These are phyloP conservation scores for Melieria crassipennis DNA, from an alignment of 2,888 invertebrate species.

Conservation along the genomic window DNA sequence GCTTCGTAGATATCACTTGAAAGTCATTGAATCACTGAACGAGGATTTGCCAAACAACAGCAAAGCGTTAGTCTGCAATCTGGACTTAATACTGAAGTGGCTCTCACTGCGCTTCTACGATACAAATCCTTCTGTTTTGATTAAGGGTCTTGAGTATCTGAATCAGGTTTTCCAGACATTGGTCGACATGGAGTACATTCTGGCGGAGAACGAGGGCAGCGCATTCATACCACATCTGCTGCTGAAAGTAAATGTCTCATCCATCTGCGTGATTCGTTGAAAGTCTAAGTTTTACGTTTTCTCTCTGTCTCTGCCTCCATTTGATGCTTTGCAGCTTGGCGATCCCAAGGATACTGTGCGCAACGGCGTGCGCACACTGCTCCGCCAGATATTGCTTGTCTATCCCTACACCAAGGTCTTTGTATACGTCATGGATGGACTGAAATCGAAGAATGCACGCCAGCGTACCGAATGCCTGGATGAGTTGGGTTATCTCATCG, in stretches of 20 bases:
- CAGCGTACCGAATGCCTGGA: constrained; percentile 97
- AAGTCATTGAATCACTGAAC: constrained; percentile 89
- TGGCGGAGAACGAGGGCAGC: constrained; percentile 90
- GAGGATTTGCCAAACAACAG: constrained; percentile 85
- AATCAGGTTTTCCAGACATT: constrained; percentile 83
- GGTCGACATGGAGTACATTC: constrained; percentile 81
- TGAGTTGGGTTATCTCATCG: constrained; percentile 86
- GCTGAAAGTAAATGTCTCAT: constrained; percentile 75
- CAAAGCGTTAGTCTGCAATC: constrained; percentile 84
- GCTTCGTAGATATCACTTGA: constrained; percentile 84
- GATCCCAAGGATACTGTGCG: constrained; percentile 96
- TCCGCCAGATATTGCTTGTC: constrained; percentile 85
- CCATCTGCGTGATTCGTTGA: constrained; percentile 65
- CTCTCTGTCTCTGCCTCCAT: neutral
- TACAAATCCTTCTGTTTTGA: constrained; percentile 96
- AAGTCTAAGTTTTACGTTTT: constrained; percentile 69
- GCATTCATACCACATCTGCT: constrained; percentile 96
- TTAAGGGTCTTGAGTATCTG: constrained; percentile 94
- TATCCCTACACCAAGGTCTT: constrained; percentile 92
- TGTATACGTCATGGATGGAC: constrained; percentile 90
- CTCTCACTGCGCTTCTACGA: constrained; percentile 96
- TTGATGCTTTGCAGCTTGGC: constrained; percentile 73
- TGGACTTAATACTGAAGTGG: constrained; percentile 97
- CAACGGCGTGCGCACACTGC: constrained; percentile 84
- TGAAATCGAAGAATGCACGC: constrained; percentile 96